Evolutionary conservation across 2,797 vertebrate species (phyloP).

Genomic region (Craterocephalus amniculus): DNA sequence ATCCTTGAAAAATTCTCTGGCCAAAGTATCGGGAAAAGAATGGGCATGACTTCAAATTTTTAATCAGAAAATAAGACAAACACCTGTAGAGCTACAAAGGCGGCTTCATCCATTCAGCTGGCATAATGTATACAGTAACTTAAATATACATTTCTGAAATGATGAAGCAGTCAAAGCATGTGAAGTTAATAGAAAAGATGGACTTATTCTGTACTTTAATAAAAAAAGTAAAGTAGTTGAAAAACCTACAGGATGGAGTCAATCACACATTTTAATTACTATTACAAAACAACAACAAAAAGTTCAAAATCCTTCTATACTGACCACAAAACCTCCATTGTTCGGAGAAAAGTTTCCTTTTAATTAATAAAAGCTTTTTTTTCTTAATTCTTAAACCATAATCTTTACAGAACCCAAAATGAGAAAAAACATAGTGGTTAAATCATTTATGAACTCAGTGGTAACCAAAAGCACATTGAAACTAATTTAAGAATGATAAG

Average conservation of each 20-base stretch:
- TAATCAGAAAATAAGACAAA: neutral
- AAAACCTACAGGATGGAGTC: too few species aligned
- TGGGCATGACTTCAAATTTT: constrained; percentile 1
- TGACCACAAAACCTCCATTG: neutral
- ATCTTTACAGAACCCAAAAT: neutral
- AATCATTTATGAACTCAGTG: neutral
- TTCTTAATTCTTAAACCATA: too few species aligned
- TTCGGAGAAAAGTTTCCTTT: neutral
- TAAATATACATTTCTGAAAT: neutral
- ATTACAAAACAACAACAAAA: too few species aligned
- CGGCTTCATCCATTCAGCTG: neutral
- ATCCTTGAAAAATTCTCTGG: constrained; percentile 3
- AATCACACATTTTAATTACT: too few species aligned
- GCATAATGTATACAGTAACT: too few species aligned
- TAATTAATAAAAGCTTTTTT: too few species aligned
- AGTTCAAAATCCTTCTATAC: too few species aligned
- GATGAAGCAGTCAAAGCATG: neutral
- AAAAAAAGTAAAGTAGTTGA: too few species aligned
- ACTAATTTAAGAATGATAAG: neutral
- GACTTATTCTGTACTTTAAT: neutral
- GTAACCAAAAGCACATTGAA: neutral
- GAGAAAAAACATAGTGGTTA: neutral
- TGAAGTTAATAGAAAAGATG: neutral
- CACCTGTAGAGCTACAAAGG: neutral
- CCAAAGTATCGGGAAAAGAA: neutral